Conservation (phyloP, 2,113 vertebrate genomes). For the Nibea albiflora region DNA sequence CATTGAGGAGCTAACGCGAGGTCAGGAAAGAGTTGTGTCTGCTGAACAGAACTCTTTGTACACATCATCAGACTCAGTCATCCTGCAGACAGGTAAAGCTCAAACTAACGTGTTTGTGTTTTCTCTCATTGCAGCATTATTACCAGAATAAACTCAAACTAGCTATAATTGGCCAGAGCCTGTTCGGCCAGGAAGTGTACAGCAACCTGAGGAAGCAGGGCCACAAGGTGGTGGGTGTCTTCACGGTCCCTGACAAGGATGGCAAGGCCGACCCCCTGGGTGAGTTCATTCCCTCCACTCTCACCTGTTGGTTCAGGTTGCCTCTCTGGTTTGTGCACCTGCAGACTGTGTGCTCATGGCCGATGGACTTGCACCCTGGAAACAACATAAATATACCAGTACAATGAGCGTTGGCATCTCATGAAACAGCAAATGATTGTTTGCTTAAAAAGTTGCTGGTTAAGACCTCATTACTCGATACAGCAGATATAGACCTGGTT, state of each 20-base stretch:
- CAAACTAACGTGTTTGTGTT: neutral
- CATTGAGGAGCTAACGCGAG: neutral
- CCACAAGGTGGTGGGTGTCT: slow-evolving; percentile 95
- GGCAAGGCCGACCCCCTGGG: slow-evolving; percentile 97
- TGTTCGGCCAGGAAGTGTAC: slow-evolving; percentile 98
- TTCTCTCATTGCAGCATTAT: slow-evolving; percentile 79
- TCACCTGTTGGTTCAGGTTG: neutral
- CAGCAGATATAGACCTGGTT: too few species aligned
- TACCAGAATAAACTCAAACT: slow-evolving; percentile 93
- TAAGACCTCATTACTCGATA: too few species aligned
- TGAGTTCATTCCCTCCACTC: slow-evolving; percentile 78
- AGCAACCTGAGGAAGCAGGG: slow-evolving; percentile 91
- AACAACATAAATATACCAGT: too few species aligned
- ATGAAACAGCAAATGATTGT: too few species aligned
- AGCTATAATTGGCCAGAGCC: slow-evolving; percentile 96
- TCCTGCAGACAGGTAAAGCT: neutral
- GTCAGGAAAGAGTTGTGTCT: neutral
- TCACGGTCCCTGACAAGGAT: slow-evolving; percentile 96
- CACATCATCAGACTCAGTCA: neutral
- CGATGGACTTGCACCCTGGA: too few species aligned
- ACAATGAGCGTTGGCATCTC: too few species aligned
- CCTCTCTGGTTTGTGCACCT: neutral
- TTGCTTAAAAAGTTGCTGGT: too few species aligned
- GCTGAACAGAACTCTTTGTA: neutral
- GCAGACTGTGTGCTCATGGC: neutral